Evolutionary conservation across 2,888 invertebrate genomes (phyloP).

Genomic region (Chaitophorus viminalis): DNA sequence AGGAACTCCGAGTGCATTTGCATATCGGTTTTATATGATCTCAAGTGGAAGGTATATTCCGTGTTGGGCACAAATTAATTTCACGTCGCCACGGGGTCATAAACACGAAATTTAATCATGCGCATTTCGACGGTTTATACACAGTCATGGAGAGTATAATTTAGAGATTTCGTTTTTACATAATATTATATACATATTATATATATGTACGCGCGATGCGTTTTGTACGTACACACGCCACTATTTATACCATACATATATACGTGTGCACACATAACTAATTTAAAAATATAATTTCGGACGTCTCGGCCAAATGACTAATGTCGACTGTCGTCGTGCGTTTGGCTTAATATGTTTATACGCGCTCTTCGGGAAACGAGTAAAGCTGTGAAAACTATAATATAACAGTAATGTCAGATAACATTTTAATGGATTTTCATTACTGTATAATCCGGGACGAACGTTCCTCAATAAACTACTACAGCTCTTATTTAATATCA

Average conservation of each 20-base stretch:
- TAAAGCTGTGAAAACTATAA: conserved; percentile 38
- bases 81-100: conserved; percentile 62
- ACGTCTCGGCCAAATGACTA: conserved; percentile 46
- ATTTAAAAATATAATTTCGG: conserved; percentile 57
- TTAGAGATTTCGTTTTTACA: conserved; percentile 48
- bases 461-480: conserved; percentile 29
- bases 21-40: conserved; percentile 59
- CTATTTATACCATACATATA: too few relatives aligned
- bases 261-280: conserved; percentile 28
- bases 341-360: neutral
- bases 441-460: neutral
- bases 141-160: conserved; percentile 48
- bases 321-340: conserved; percentile 47
- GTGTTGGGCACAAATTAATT: conserved; percentile 58
- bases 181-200: neutral
- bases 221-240: neutral
- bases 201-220: neutral
- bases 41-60: conserved; percentile 38
- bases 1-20: conserved; percentile 34
- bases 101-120: conserved; percentile 59
- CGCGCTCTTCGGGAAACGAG: conserved; percentile 4
- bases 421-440: conserved; percentile 25
- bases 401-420: conserved; percentile 17
- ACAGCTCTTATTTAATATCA: conserved; percentile 25
- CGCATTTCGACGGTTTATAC: conserved; percentile 52